Evolutionary conservation across 2,888 invertebrate genomes (phyloP), one percentile per base, ranked within the genome.

Genomic region (Pachymerium ferrugineum): DNA sequence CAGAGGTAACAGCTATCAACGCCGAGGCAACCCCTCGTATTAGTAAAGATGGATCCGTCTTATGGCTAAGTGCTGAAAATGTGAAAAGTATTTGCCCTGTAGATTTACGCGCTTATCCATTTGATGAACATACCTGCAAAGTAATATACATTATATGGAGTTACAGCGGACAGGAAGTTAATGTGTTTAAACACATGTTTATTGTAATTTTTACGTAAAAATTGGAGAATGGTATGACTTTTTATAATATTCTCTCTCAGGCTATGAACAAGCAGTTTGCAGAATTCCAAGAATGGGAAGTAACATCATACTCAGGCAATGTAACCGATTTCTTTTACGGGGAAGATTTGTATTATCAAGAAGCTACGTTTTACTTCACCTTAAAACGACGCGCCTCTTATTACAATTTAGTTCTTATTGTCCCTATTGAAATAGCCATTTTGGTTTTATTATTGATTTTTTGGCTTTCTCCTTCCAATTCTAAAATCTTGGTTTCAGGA

Each of bases 101-200:
- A 30, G 73, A 74, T 28, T 87, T 92, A 79, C 82, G 85, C 16
- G 83, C 85, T 76, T 93, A 93, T 93, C 93, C 93, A 0, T 87
- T 85, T 70, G 93, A 93, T 81, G 83, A 83, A 6, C 93, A 93
- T 80, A 82, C 80, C 0, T 90, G 90, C 78, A 79, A 81, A 67
- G 82, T 93, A 75, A 86, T 86, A 78, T 87, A 93, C 76, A 91
- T 90, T 0, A 91, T 92, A 0, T 89, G 92, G 87, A 87, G 88
- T 0, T 87, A 89, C 79, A 85, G 85, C 73, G 86, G 86, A 0
- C 85, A 88, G 25, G 86, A 89, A 78, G 83, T 90, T 6, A 80
- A 81, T 68, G 75, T 83, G 33, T 33, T 33, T 12, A 5, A 33
- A 33, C 33, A 33, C 5, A 8, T 8, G 6, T 33, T 5, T 33